Base-by-base conservation (phyloP, 2,888 invertebrate species). In the Heteromyza rotundicornis region DNA sequence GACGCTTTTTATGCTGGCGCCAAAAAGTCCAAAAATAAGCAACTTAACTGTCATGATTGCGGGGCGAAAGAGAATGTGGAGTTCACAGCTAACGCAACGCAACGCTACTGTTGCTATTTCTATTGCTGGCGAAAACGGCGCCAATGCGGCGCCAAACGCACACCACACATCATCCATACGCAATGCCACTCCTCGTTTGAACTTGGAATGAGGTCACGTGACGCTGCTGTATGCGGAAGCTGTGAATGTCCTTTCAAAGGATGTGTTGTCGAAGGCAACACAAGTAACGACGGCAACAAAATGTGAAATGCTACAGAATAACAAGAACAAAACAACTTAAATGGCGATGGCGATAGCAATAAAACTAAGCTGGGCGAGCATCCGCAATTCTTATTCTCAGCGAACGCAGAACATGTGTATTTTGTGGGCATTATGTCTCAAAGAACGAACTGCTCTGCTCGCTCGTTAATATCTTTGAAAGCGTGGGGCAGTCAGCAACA, bases 1-100 rank as follows among this genome's bases (percentile, higher is more conserved):
- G 68, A 74, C 71, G 65, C 68, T 72, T 68, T 74, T 71, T 73
- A 73, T 76, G 68, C 65, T 76, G 73, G 73, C 73, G 73, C 76
- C 73, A 68, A 60, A 22, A 60, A 68, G 73, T 73, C 73, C 68
- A 65, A 64, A n/a, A 74, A 74, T 73, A 76, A 72, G 64, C 59
- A 67, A 70, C 63, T 58, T 36, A 27, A 56, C 49, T 49, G 57
- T 23, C 50, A 12, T 32, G 32, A 32, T 32, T 32, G 51, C 24
- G 44, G 24, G 56, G 19, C 53, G 61, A 53, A 57, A 20, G 60
- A 20, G 35, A 17, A 50, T n/a, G n/a, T n/a, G n/a, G n/a, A n/a
- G n/a, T n/a, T n/a, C n/a, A n/a, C n/a, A n/a, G n/a, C n/a, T n/a
- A n/a, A n/a, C n/a, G n/a, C n/a, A 57, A 63, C 49, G 63, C 52